phyloP scores from a whole-genome alignment of 2,113 vertebrate genomes.

The Riparia riparia region DNA sequence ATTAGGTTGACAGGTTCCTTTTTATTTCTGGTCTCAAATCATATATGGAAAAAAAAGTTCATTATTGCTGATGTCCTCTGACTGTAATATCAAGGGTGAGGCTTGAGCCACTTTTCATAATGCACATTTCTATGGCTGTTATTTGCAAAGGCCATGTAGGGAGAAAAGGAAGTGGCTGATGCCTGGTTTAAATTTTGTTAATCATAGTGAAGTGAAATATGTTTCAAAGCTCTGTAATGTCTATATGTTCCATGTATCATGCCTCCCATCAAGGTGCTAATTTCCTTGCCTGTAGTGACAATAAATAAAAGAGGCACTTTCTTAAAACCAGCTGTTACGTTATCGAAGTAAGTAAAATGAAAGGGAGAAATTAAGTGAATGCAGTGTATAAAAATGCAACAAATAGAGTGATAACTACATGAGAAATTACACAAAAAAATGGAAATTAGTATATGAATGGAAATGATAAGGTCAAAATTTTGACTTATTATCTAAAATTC shows the following conservation, averaged over 20 bases:
- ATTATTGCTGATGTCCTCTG: not conserved
- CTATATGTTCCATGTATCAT: not conserved
- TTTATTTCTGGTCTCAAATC: not conserved
- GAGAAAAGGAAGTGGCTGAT: not conserved
- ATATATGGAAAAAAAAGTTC: not conserved
- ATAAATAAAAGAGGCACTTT: slow-evolving; percentile 48
- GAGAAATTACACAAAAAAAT: slow-evolving; percentile 55
- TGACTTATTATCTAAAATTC: not conserved
- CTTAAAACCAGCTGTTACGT: slow-evolving; percentile 56
- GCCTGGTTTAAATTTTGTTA: slow-evolving; percentile 38
- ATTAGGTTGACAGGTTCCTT: not conserved
- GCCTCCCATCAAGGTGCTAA: slow-evolving; percentile 62
- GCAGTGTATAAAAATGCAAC: not conserved
- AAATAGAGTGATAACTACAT: slow-evolving; percentile 59
- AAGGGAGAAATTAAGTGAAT: slow-evolving; percentile 31
- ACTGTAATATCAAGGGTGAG: not conserved
- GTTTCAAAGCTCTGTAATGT: slow-evolving; percentile 34
- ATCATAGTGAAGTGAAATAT: slow-evolving; percentile 8
- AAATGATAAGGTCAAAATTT: slow-evolving; percentile 8
- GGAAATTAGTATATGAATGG: slow-evolving; percentile 24
- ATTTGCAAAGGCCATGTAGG: not conserved
- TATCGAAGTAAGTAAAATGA: slow-evolving; percentile 67
- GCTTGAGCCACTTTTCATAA: not conserved
- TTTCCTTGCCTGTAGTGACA: slow-evolving; percentile 58
- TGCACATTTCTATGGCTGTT: not conserved